Conservation (phyloP, 2,113 vertebrate species). For the Phyllostomus discolor region DNA sequence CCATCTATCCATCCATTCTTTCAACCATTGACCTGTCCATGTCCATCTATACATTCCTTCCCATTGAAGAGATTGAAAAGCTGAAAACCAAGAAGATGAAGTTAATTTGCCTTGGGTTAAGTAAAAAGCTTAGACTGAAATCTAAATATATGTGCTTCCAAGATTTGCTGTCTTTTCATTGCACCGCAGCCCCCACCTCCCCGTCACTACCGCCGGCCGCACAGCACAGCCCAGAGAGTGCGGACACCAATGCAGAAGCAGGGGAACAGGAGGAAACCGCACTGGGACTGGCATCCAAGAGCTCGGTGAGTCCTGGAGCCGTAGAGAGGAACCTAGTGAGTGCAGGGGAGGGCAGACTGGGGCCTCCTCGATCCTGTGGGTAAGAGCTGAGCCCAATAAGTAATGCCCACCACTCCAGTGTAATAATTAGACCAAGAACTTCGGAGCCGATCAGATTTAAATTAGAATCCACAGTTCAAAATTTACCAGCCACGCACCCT, state of each 20-base stretch:
- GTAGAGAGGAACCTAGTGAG: not conserved
- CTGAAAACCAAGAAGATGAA: not conserved
- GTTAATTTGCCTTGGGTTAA: not conserved
- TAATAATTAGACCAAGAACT: not conserved
- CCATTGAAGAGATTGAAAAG: not conserved
- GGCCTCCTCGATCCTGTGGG: no score
- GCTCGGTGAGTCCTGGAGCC: not conserved
- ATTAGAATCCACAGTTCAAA: not conserved
- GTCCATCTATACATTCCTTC: not conserved
- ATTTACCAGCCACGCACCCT: not conserved
- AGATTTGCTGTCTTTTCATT: not conserved
- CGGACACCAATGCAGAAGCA: not conserved
- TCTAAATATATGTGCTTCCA: not conserved
- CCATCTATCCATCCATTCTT: not conserved
- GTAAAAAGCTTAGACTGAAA: not conserved
- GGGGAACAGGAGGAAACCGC: not conserved
- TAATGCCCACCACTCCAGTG: accelerated
- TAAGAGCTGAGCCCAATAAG: not conserved
- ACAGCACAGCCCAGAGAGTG: not conserved
- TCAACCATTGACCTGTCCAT: not conserved
- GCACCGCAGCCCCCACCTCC: not conserved
- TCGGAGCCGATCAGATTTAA: not conserved
- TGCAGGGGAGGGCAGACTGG: accelerated
- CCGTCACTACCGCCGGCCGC: no score
- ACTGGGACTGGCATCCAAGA: not conserved